Evolutionary conservation across 1,140 invertebrate species (phyloP).

Genomic region (Samia ricini): DNA sequence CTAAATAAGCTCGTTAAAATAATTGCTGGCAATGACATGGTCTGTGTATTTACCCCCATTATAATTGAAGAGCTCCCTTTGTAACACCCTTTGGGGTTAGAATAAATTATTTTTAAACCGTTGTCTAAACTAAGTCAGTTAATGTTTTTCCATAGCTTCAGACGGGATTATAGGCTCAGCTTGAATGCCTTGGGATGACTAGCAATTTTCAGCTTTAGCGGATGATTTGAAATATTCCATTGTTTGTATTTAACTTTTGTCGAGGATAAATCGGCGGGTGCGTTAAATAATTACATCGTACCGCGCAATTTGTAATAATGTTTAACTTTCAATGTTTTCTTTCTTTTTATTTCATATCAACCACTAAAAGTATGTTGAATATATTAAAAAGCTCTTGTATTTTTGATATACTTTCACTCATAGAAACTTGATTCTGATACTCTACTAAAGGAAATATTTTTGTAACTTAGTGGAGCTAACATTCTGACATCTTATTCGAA

Average conservation of each 20-base stretch:
- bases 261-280: not conserved
- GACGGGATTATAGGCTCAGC: not conserved
- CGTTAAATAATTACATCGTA: not conserved
- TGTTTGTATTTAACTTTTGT: not conserved
- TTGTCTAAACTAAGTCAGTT: not conserved
- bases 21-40: slow-evolving; percentile 16
- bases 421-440: too few relatives aligned
- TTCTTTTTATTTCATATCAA: too few relatives aligned
- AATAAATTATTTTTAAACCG: slow-evolving; percentile 12
- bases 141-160: not conserved
- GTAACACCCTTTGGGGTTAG: slow-evolving; percentile 3
- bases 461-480: too few relatives aligned
- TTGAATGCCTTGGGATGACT: not conserved
- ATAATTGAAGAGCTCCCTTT: slow-evolving; percentile 2
- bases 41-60: slow-evolving; percentile 13
- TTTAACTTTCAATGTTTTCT: too few relatives aligned
- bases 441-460: too few relatives aligned
- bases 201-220: not conserved
- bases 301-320: too few relatives aligned
- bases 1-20: slow-evolving; percentile 9
- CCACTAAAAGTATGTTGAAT: too few relatives aligned
- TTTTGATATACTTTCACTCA: too few relatives aligned
- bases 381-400: too few relatives aligned
- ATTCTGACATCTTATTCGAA: too few relatives aligned
- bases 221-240: not conserved